A percentile compares a stretch with the other conserved stretches of the same genome.
Evolutionary conservation across 2,888 invertebrate genomes (phyloP).

Genomic region (Rhogogaster chlorosoma): DNA sequence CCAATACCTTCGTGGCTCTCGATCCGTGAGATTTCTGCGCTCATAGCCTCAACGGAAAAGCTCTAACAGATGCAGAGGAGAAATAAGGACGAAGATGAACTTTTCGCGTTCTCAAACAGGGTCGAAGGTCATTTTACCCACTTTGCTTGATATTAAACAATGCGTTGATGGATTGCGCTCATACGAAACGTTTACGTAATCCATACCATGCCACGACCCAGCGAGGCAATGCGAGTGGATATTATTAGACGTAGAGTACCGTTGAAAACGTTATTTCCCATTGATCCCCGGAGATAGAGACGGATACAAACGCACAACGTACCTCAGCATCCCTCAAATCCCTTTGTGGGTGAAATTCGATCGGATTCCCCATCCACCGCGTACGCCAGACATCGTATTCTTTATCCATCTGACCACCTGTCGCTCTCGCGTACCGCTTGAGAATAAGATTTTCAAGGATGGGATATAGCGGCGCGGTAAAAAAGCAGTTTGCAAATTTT

Average conservation of each 20-base stretch:
- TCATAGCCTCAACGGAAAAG: neutral
- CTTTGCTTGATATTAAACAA: slow-evolving; percentile 3
- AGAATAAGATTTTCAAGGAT: neutral
- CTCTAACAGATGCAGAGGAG: neutral
- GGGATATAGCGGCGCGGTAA: no score
- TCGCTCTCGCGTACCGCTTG: neutral
- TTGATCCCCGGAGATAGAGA: neutral
- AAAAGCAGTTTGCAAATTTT: neutral
- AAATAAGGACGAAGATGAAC: neutral
- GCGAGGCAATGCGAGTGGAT: neutral
- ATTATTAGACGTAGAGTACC: neutral
- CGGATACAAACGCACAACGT: neutral
- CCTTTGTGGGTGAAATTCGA: slow-evolving; percentile 19
- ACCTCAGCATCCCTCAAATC: neutral
- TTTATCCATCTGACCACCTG: slow-evolving; percentile 29
- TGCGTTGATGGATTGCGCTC: neutral
- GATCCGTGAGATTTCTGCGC: neutral
- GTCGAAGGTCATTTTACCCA: slow-evolving; percentile 25
- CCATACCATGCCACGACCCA: neutral
- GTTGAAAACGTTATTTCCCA: neutral
- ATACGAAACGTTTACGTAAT: neutral
- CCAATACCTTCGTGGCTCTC: neutral
- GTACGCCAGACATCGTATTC: neutral
- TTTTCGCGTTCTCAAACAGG: slow-evolving; percentile 4
- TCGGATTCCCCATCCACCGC: neutral